These are phyloP conservation scores for Aplysina aerophoba DNA, from an alignment of 37 sponge, comb jelly and placozoan genomes.

Conservation along the genomic window DNA sequence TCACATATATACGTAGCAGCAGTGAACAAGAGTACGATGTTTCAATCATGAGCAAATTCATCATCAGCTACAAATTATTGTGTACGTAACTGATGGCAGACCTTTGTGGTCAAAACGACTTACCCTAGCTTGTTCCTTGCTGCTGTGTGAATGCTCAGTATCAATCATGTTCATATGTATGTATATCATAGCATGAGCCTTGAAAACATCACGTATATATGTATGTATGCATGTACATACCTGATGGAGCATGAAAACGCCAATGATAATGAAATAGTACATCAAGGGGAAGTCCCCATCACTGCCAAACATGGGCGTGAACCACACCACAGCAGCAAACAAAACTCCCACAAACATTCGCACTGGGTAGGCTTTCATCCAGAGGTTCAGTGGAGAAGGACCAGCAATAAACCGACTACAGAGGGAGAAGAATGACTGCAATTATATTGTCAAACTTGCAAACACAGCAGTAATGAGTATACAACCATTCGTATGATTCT, in stretches of 20 bases:
- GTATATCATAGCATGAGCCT: not conserved
- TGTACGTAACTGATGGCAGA: too few relatives aligned
- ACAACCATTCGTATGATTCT: not conserved
- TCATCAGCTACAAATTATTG: too few relatives aligned
- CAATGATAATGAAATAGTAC: conserved; percentile 69
- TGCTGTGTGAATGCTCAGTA: too few relatives aligned
- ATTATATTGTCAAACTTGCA: not conserved
- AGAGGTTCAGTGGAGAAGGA: conserved; percentile 77
- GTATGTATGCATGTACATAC: conserved; percentile 31
- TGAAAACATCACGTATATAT: not conserved
- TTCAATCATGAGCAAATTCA: too few relatives aligned
- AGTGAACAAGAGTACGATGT: too few relatives aligned
- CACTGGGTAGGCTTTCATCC: conserved; percentile 66
- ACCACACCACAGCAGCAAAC: conserved; percentile 76
- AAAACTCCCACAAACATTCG: conserved; percentile 67
- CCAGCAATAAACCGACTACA: conserved; percentile 72
- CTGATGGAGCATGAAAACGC: conserved; percentile 79
- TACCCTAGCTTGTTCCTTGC: too few relatives aligned
- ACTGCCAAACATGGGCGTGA: conserved; percentile 50
- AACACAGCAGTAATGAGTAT: not conserved
- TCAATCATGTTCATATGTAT: too few relatives aligned
- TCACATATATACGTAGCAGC: too few relatives aligned
- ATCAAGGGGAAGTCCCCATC: conserved; percentile 64
- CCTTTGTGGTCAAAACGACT: too few relatives aligned
- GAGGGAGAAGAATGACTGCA: not conserved